Evolutionary conservation across 2,113 vertebrate species (phyloP), one percentile per base, ranked within the genome.

Genomic region (Corythornis cristatus): DNA sequence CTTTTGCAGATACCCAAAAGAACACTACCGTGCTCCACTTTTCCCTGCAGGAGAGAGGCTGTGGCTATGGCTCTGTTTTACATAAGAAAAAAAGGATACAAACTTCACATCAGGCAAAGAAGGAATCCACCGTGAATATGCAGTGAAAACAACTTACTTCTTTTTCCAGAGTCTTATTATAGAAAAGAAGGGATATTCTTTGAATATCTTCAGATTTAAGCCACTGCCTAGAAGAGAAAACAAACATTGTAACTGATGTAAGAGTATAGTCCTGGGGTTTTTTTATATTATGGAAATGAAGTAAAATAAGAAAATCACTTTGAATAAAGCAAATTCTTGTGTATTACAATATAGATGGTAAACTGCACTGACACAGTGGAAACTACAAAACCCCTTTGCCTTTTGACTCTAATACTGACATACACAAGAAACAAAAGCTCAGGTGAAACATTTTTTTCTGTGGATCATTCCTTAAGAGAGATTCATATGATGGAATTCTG

Each of bases 131-230:
- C 1, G 1, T 42, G 33, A 68, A 73, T 50, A 9, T 65, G 50
- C 31, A 68, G 61, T 53, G 54, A 88, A 96, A 93, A 77, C 21
- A 85, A 92, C 95, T 98, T 98, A 99, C 99, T 98, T 99, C 99
- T 96, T 99, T 99, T 94, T 99, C 99, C 90, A 99, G 96, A 46
- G 98, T 96, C 96, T 99, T 99, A 95, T 99, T 99, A 89, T 99
- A 99, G 97, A 99, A 99, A 96, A 99, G 98, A 91, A 99, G 97
- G 5, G 99, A 99, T 98, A 99, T 99, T 97, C 99, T 98, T 96
- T 99, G 99, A 96, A 99, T 99, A 87, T 99, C 99, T 93, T 99
- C 99, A 26, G 99, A 99, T 96, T 99, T 99, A 58, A 99, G 98
- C 99, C 99, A 99, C 67, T 99, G 99, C 96, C 99, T 99, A 86